These are phyloP conservation scores for Junco hyemalis DNA, from an alignment of 2,113 vertebrate species.

Conservation along the genomic window DNA sequence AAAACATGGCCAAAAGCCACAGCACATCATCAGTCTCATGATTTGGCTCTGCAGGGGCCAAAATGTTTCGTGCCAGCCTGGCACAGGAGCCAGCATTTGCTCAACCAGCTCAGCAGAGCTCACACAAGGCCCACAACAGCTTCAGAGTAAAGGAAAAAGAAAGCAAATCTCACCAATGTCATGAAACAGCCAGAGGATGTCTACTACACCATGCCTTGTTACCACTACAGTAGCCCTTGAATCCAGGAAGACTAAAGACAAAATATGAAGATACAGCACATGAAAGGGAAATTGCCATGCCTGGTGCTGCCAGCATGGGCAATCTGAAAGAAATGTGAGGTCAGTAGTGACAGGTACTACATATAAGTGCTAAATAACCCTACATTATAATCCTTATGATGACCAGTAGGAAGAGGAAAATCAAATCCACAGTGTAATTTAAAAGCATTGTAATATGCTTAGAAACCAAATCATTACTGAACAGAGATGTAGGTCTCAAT, in stretches of 20 bases:
- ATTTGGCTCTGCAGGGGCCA: background rate
- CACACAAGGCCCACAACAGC: background rate
- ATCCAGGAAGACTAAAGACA: background rate
- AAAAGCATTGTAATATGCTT: background rate
- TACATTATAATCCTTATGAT: background rate
- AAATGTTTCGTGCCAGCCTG: background rate
- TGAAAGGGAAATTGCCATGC: background rate
- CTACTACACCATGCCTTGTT: background rate
- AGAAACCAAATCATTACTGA: background rate
- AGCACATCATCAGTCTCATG: background rate
- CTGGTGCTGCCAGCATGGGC: background rate
- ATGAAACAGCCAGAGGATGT: fast-evolving
- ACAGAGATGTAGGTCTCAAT: background rate
- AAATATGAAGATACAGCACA: background rate
- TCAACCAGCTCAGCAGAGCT: background rate
- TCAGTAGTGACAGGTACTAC: background rate
- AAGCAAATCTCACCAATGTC: background rate
- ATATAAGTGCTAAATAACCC: background rate
- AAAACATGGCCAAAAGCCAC: background rate
- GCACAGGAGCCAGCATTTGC: background rate
- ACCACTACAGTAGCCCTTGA: background rate
- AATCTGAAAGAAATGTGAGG: background rate
- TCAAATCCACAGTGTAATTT: background rate
- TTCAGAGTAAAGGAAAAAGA: background rate
- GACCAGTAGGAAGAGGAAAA: background rate